phyloP scores from a whole-genome alignment of 2,113 vertebrate species.

The Sorex araneus region DNA sequence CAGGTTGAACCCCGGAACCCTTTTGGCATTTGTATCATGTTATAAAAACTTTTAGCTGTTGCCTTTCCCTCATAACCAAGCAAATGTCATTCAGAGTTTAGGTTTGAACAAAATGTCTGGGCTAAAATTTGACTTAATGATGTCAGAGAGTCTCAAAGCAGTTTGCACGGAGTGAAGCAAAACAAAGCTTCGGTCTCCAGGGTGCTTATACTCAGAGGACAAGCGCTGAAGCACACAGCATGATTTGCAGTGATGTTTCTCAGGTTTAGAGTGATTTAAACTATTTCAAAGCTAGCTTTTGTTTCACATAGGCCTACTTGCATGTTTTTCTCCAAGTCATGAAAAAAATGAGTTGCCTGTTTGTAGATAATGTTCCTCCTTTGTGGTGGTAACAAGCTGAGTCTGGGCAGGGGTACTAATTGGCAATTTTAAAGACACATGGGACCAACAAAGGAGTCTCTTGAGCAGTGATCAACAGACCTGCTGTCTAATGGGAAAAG shows the following conservation, averaged over 20 bases:
- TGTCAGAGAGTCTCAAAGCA: slow-evolving; percentile 80
- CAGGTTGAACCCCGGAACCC: background rate
- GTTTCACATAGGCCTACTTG: background rate
- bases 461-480: slow-evolving; percentile 68
- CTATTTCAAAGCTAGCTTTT: slow-evolving; percentile 37
- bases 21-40: background rate
- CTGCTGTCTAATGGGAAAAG: slow-evolving; percentile 42
- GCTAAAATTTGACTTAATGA: slow-evolving; percentile 83
- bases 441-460: slow-evolving; percentile 68
- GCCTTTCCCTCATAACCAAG: background rate
- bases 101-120: slow-evolving; percentile 81
- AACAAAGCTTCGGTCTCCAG: slow-evolving; percentile 71
- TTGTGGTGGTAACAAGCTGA: slow-evolving; percentile 59
- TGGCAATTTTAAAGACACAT: slow-evolving; percentile 75
- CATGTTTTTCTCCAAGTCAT: slow-evolving; percentile 16
- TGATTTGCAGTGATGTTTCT: background rate
- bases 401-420: slow-evolving; percentile 72
- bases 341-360: slow-evolving; percentile 37
- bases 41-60: background rate
- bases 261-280: slow-evolving; percentile 45
- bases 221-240: background rate
- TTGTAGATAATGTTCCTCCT: slow-evolving; percentile 52
- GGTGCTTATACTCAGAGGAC: slow-evolving; percentile 72
- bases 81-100: slow-evolving; percentile 71
- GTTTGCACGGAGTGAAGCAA: slow-evolving; percentile 78